These are phyloP conservation scores for Zelleria hepariella DNA, from an alignment of 2,888 invertebrate genomes.

Conservation along the genomic window DNA sequence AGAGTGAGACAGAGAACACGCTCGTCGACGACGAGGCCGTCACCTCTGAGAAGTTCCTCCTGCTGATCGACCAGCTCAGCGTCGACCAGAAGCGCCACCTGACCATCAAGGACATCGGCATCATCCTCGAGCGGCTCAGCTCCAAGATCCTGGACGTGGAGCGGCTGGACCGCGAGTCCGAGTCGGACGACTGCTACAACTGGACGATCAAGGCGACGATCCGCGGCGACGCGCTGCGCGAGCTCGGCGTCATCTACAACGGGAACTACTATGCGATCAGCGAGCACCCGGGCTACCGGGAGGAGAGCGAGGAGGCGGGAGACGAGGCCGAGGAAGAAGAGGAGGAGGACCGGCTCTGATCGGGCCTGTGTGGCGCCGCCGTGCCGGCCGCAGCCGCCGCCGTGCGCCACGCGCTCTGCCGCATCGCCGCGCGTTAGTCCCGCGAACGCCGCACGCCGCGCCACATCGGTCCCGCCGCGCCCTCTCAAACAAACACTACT, in stretches of 20 bases:
- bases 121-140: slow-evolving; percentile 91
- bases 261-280: slow-evolving; percentile 96
- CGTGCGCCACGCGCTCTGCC: slow-evolving; percentile 55
- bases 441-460: slow-evolving; percentile 27
- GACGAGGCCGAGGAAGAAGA: slow-evolving; percentile 90
- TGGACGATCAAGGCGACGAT: slow-evolving; percentile 98
- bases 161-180: slow-evolving; percentile 90
- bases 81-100: slow-evolving; percentile 93
- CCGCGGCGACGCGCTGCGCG: slow-evolving; percentile 89
- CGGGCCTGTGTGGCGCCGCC: slow-evolving; percentile 64
- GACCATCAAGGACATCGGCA: slow-evolving; percentile 95
- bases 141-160: slow-evolving; percentile 96
- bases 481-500: slow-evolving; percentile 16
- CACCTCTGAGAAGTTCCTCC: slow-evolving; percentile 91
- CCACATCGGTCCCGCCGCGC: slow-evolving; percentile 16
- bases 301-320: slow-evolving; percentile 87
- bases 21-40: slow-evolving; percentile 92
- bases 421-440: slow-evolving; percentile 42
- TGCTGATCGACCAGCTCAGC: slow-evolving; percentile 93
- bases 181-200: slow-evolving; percentile 94
- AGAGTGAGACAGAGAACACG: slow-evolving; percentile 94
- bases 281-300: slow-evolving; percentile 94
- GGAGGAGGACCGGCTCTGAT: slow-evolving; percentile 79
- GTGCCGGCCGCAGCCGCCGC: slow-evolving; percentile 49
- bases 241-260: slow-evolving; percentile 94